Conservation (phyloP, 2,888 invertebrate species). For the Oasisia sp. region DNA sequence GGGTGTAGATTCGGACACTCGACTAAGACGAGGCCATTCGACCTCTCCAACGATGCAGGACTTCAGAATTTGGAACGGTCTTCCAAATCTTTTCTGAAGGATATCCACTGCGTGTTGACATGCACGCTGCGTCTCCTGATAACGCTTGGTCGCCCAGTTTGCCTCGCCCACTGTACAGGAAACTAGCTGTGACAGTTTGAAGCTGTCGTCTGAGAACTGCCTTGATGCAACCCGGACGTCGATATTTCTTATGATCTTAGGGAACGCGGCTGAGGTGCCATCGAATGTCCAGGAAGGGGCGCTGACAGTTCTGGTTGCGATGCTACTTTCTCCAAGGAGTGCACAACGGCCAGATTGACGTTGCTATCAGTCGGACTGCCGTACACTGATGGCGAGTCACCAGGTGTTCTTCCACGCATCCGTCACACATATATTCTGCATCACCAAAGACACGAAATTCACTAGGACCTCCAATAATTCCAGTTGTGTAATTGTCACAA, state of each 20-base stretch:
- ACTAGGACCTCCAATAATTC: no score
- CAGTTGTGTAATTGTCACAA: no score
- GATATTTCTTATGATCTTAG: not conserved
- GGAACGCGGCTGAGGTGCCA: not conserved
- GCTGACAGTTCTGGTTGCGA: not conserved
- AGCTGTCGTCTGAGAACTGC: not conserved
- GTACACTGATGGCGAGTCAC: not conserved
- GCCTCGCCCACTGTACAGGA: not conserved
- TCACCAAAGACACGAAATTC: no score
- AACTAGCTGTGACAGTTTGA: not conserved
- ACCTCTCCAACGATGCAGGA: not conserved
- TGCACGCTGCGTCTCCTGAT: not conserved
- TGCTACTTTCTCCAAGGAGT: not conserved
- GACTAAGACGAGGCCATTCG: not conserved
- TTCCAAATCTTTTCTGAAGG: not conserved
- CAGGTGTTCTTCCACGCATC: not conserved
- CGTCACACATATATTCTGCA: not conserved
- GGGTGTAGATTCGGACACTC: no score
- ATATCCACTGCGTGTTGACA: not conserved
- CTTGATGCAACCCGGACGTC: not conserved
- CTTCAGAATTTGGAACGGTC: not conserved
- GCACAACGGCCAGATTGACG: not conserved
- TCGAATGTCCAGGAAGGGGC: not conserved
- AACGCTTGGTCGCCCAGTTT: not conserved
- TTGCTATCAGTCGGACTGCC: not conserved